Conservation (phyloP, 2,113 vertebrate species). For the Antidorcas marsupialis region DNA sequence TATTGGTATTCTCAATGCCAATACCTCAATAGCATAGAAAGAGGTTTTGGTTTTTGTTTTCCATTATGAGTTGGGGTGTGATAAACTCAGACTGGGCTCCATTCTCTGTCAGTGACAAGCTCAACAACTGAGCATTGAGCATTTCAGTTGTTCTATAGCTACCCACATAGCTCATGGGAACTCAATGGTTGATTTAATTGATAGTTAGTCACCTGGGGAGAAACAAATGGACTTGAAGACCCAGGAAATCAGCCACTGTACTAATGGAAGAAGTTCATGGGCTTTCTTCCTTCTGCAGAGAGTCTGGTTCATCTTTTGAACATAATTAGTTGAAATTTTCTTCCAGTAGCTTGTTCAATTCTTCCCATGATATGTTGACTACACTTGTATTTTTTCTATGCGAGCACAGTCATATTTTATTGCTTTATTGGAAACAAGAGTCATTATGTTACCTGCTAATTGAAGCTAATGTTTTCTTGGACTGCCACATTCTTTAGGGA, state of each 20-base stretch:
- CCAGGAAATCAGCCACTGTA: background rate
- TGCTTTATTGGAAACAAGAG: background rate
- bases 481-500: background rate
- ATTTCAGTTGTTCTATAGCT: background rate
- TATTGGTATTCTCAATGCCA: background rate
- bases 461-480: background rate
- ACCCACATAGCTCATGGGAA: background rate
- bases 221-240: background rate
- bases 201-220: background rate
- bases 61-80: too few relatives aligned
- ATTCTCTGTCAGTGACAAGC: background rate
- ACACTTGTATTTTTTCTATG: background rate
- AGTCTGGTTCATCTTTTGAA: background rate
- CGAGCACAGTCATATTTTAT: background rate
- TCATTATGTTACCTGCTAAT: background rate
- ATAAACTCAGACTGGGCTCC: background rate
- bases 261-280: background rate
- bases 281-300: background rate
- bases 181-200: background rate
- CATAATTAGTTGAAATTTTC: background rate
- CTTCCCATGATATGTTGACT: background rate
- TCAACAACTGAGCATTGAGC: background rate
- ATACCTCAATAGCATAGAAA: background rate
- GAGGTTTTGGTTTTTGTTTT: background rate
- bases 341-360: background rate